Evolutionary conservation across 1,140 invertebrate species (phyloP).

Genomic region (Theocolax elegans): DNA sequence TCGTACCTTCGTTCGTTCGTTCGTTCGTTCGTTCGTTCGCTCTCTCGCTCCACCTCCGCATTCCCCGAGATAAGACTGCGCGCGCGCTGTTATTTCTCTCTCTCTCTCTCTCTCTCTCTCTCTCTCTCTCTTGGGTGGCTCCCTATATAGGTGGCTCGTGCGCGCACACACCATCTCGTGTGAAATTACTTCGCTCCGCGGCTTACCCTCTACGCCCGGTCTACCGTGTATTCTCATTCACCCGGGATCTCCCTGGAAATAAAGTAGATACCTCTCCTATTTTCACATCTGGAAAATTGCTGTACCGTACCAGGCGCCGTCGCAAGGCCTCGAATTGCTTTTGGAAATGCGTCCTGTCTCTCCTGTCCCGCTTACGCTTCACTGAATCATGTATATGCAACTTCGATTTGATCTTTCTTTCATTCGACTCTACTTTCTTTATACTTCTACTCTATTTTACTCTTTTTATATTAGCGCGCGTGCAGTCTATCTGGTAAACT

Average conservation of each 20-base stretch:
- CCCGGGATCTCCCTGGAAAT: constrained; percentile 62
- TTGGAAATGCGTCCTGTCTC: constrained; percentile 40
- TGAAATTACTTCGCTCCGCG: constrained; percentile 68
- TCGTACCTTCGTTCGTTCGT: too few relatives aligned
- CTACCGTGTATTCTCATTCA: constrained; percentile 65
- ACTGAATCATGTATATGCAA: constrained; percentile 23
- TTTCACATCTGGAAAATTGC: constrained; percentile 67
- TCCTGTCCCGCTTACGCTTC: constrained; percentile 37
- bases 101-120: constrained; percentile 26
- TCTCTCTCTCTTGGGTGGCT: constrained; percentile 9
- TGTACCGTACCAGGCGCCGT: constrained; percentile 8
- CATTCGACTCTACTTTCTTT: too few relatives aligned
- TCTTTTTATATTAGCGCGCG: too few relatives aligned
- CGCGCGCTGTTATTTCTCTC: too few relatives aligned
- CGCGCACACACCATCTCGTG: constrained; percentile 53
- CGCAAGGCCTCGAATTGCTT: constrained; percentile 16
- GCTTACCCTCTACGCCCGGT: constrained; percentile 59
- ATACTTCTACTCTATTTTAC: too few relatives aligned
- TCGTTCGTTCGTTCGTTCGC: too few relatives aligned
- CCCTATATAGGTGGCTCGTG: constrained; percentile 29
- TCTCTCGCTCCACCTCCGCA: constrained; percentile 44
- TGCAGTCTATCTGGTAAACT: too few relatives aligned
- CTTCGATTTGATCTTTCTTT: too few relatives aligned
- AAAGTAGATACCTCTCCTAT: constrained; percentile 67
- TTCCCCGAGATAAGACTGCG: constrained; percentile 61